These are phyloP conservation scores for Sorex maritimensis DNA, from an alignment of 2,797 vertebrate genomes.

Conservation along the genomic window DNA sequence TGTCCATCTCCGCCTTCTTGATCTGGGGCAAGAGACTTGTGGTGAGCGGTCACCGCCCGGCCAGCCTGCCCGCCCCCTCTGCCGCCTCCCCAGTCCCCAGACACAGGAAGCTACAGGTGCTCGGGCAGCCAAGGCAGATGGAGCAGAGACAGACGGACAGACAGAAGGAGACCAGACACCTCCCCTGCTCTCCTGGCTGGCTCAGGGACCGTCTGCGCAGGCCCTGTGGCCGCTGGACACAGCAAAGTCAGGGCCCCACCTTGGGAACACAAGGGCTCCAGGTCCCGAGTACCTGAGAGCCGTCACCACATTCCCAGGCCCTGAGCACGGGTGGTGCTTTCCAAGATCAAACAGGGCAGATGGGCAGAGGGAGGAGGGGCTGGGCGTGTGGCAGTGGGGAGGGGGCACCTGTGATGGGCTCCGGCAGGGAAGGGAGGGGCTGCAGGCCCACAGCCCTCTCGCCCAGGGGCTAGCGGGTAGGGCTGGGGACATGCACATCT, in stretches of 20 bases:
- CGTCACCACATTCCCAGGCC: constrained; percentile 62
- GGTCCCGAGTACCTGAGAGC: background rate
- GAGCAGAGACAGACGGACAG: constrained; percentile 75
- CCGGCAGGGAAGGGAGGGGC: constrained; percentile 17
- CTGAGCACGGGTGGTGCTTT: background rate
- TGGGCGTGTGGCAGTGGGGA: constrained; percentile 22
- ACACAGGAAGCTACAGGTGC: constrained; percentile 78
- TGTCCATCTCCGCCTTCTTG: constrained; percentile 98
- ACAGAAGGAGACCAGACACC: constrained; percentile 68
- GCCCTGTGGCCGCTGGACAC: background rate
- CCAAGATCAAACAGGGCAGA: background rate
- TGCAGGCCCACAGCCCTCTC: background rate
- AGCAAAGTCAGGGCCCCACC: background rate
- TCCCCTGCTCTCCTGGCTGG: constrained; percentile 56
- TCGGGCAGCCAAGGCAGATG: constrained; percentile 77
- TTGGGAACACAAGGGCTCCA: background rate
- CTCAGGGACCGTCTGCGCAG: background rate
- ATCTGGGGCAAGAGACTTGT: constrained; percentile 91
- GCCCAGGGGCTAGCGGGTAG: background rate
- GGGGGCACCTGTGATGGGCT: background rate
- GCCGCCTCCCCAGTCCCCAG: constrained; percentile 28
- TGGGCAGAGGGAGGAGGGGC: background rate
- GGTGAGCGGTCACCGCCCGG: background rate
- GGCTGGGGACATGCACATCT: background rate
- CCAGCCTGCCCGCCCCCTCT: background rate